Evolutionary conservation across 2,797 vertebrate species (phyloP).

Genomic region (Nannoperca obscura): DNA sequence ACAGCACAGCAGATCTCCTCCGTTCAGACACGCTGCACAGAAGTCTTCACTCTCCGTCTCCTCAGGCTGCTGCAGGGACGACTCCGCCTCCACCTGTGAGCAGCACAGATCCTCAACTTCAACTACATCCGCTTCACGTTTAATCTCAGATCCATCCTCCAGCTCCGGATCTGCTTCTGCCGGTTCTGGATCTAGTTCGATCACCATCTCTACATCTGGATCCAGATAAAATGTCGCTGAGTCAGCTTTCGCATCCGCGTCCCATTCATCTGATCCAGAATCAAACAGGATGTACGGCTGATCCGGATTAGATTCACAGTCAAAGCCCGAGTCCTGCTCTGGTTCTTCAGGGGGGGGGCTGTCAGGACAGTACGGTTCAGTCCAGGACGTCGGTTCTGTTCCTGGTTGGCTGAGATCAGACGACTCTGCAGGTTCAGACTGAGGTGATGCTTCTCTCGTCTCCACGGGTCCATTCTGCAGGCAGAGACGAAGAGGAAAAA

Average conservation of each 20-base stretch:
- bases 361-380: constrained; percentile 61
- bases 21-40: constrained; percentile 95
- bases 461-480: constrained; percentile 51
- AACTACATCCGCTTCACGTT: constrained; percentile 33
- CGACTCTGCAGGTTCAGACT: constrained; percentile 12
- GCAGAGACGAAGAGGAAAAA: neutral
- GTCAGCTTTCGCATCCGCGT: constrained; percentile 45
- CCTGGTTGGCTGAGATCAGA: constrained; percentile 70
- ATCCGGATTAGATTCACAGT: constrained; percentile 69
- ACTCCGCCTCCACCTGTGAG: constrained; percentile 5
- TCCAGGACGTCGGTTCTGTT: constrained; percentile 42
- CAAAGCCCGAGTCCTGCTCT: constrained; percentile 68
- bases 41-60: constrained; percentile 95
- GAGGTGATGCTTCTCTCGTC: neutral
- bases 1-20: constrained; percentile 96
- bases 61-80: constrained; percentile 11
- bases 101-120: constrained; percentile 28
- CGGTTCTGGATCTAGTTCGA: constrained; percentile 69
- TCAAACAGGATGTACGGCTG: constrained; percentile 70
- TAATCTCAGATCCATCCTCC: constrained; percentile 40
- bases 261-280: constrained; percentile 66
- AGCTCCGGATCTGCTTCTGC: constrained; percentile 47
- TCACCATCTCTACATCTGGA: constrained; percentile 68
- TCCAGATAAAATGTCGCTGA: constrained; percentile 71
- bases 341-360: constrained; percentile 45